Conservation (phyloP, 2,888 invertebrate species). For the Serripes groenlandicus region DNA sequence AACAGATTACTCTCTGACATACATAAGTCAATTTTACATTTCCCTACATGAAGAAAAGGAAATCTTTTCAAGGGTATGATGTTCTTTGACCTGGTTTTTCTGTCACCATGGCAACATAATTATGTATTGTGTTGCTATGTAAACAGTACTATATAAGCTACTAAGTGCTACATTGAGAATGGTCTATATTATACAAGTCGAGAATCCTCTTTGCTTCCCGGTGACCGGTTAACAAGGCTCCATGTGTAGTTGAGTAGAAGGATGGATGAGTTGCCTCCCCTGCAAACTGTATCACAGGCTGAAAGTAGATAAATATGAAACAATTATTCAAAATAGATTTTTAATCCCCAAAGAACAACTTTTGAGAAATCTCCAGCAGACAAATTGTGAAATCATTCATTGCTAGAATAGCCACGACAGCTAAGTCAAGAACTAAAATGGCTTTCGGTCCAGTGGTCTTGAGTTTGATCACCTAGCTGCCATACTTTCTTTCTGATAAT, state of each 20-base stretch:
- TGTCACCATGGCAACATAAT: neutral
- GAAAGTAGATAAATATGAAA: slow-evolving; percentile 56
- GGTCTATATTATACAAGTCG: slow-evolving; percentile 64
- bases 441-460: too few species aligned
- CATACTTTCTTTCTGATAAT: too few species aligned
- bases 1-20: too few species aligned
- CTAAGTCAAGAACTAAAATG: too few species aligned
- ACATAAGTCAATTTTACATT: too few species aligned
- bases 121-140: neutral
- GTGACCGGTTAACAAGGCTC: slow-evolving; percentile 94
- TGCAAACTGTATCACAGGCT: slow-evolving; percentile 95
- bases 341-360: too few species aligned
- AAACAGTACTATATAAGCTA: neutral
- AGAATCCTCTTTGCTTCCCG: slow-evolving; percentile 83
- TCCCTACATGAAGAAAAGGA: neutral
- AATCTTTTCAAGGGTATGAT: neutral
- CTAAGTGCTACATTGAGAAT: neutral
- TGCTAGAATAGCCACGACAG: too few species aligned
- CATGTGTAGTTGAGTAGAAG: slow-evolving; percentile 98
- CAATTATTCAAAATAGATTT: too few species aligned
- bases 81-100: neutral
- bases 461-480: too few species aligned
- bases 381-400: too few species aligned
- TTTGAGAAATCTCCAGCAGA: too few species aligned
- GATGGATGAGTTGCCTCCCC: slow-evolving; percentile 98